Conservation (phyloP, 2,888 invertebrate species). For the Coremacera marginata region DNA sequence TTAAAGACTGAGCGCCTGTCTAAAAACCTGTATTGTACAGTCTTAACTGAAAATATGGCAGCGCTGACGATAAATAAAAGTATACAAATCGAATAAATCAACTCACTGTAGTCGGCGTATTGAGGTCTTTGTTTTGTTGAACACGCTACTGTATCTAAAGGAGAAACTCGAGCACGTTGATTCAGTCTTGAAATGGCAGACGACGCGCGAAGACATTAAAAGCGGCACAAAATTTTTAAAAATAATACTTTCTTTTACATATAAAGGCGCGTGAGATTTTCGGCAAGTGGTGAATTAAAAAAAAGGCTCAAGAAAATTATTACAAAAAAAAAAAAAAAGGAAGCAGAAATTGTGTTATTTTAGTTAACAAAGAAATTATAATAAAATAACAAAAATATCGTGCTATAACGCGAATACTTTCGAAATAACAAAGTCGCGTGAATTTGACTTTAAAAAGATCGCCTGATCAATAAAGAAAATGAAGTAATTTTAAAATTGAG, state of each 20-base stretch:
- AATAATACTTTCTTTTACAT: background rate
- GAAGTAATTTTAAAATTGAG: too few species aligned
- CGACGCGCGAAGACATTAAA: constrained; percentile 43
- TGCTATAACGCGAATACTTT: background rate
- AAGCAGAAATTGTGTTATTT: background rate
- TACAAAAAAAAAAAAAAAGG: background rate
- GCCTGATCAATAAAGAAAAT: too few species aligned
- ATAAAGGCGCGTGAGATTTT: background rate
- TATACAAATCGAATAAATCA: background rate
- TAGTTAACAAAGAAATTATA: constrained; percentile 10
- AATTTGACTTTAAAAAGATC: too few species aligned
- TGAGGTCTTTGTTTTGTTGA: background rate
- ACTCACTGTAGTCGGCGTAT: background rate
- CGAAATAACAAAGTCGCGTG: background rate
- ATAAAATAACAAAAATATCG: constrained; percentile 4
- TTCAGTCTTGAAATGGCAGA: constrained; percentile 47
- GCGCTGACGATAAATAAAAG: too few species aligned
- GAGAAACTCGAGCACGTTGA: constrained; percentile 42
- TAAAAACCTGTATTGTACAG: too few species aligned
- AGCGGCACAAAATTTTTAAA: background rate
- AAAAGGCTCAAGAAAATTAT: background rate
- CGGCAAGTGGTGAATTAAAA: too few species aligned
- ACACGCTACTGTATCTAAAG: constrained; percentile 43
- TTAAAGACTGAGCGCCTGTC: too few species aligned
- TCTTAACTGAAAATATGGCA: too few species aligned